Conservation (phyloP, 2,113 vertebrate species). For the Pogonocichla stellata region DNA sequence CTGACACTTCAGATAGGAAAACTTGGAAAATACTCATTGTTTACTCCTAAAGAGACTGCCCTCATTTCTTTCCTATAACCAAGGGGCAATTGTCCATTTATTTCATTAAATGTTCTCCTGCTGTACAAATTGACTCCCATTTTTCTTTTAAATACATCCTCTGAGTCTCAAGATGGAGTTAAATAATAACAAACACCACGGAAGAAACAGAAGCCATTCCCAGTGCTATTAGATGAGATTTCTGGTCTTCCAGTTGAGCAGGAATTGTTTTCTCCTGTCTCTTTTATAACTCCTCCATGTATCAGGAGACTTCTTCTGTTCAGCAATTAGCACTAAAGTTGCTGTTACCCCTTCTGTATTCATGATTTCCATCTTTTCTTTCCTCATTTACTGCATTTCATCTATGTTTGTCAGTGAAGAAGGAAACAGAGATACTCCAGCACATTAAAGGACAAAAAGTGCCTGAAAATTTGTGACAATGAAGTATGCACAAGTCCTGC, state of each 20-base stretch:
- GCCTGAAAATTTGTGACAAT: background rate
- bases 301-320: background rate
- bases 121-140: background rate
- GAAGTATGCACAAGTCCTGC: background rate
- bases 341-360: background rate
- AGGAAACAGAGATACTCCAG: background rate
- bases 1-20: background rate
- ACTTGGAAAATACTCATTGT: background rate
- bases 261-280: background rate
- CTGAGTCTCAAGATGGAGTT: background rate
- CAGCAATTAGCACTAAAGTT: background rate
- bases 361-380: background rate
- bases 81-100: background rate
- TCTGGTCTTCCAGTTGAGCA: background rate
- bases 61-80: background rate
- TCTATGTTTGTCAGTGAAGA: background rate
- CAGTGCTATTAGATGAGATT: background rate
- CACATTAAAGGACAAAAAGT: background rate
- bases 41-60: background rate
- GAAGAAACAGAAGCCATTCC: background rate
- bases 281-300: background rate
- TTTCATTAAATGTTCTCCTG: background rate
- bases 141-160: slow-evolving; percentile 14
- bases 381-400: background rate
- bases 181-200: slow-evolving; percentile 3